A percentile compares a stretch with the other conserved stretches of the same genome.
Conservation (phyloP, 2,797 vertebrate genomes). For the Mus caroli region DNA sequence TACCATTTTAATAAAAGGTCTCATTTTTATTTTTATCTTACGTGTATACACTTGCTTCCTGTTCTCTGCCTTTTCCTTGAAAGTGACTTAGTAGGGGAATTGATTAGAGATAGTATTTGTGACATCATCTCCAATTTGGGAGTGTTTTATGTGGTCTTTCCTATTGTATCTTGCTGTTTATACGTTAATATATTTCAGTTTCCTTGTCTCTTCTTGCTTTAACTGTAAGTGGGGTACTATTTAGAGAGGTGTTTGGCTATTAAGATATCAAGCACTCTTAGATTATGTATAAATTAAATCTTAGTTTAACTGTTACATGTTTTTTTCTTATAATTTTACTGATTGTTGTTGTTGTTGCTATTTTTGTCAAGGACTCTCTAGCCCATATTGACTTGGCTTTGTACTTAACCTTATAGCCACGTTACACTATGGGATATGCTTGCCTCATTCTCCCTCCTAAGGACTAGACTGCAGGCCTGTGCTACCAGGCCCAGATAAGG, state of each 20-base stretch:
- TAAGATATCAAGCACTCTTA: not conserved
- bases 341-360: too few species aligned
- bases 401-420: not conserved
- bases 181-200: not conserved
- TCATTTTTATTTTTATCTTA: not conserved
- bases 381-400: not conserved
- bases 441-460: not conserved
- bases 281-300: not conserved
- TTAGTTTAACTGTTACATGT: not conserved
- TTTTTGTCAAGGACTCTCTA: not conserved
- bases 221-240: not conserved
- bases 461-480: not conserved
- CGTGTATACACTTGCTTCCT: not conserved
- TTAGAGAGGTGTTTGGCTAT: not conserved
- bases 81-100: not conserved
- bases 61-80: not conserved
- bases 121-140: not conserved
- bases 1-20: not conserved
- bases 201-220: not conserved
- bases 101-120: not conserved
- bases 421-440: not conserved
- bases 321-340: not conserved
- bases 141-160: not conserved
- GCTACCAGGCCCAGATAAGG: not conserved
- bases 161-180: not conserved